These are phyloP conservation scores for Bruchidius siliquastri DNA, from an alignment of 2,888 invertebrate genomes.

Conservation along the genomic window DNA sequence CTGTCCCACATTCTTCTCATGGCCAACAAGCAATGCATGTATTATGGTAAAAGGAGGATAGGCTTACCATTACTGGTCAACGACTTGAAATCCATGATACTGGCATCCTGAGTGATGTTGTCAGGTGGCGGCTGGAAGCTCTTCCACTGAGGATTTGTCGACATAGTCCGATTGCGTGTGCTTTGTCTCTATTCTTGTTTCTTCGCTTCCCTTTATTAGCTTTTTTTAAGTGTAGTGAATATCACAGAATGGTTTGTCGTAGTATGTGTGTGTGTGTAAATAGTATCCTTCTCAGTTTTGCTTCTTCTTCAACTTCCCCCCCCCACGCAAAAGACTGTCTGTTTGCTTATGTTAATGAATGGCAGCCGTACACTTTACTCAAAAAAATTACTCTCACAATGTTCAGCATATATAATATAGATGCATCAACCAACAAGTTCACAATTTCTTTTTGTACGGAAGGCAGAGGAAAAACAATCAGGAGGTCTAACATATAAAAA, in stretches of 20 bases:
- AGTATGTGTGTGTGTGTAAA: constrained; percentile 20
- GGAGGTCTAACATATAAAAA: constrained; percentile 12
- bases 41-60: not conserved
- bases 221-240: constrained; percentile 51
- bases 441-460: constrained; percentile 23
- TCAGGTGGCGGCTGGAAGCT: constrained; percentile 85
- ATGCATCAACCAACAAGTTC: constrained; percentile 26
- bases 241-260: constrained; percentile 59
- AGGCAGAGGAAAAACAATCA: not conserved
- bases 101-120: constrained; percentile 73
- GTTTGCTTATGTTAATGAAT: constrained; percentile 35
- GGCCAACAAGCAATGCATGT: too few relatives aligned
- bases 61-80: constrained; percentile 53
- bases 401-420: constrained; percentile 22
- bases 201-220: constrained; percentile 37
- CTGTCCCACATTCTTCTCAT: too few relatives aligned
- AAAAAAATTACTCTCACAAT: constrained; percentile 31
- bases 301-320: not conserved
- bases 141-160: constrained; percentile 85
- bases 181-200: constrained; percentile 10
- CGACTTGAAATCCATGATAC: constrained; percentile 77
- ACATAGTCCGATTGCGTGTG: constrained; percentile 52
- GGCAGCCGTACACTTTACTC: constrained; percentile 37
- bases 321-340: constrained; percentile 32
- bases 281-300: not conserved